Percentiles rank a stretch among this genome's conserved stretches.
These are phyloP conservation scores for Emmelina monodactyla DNA, from an alignment of 2,888 invertebrate species.

Conservation along the genomic window DNA sequence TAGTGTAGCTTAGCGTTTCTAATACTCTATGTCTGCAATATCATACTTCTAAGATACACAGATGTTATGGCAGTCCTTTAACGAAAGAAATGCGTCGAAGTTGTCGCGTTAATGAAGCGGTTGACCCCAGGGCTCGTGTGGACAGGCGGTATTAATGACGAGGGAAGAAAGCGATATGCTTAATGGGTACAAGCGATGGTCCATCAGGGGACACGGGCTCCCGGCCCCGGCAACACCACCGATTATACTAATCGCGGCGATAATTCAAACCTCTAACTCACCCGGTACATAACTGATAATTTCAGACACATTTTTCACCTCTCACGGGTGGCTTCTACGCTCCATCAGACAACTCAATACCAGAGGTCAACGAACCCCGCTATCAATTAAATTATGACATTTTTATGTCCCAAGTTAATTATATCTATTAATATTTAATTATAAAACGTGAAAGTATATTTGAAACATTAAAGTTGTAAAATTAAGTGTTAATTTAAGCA, in stretches of 20 bases:
- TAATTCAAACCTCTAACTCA: slow-evolving; percentile 35
- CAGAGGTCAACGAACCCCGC: not conserved
- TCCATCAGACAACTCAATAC: slow-evolving; percentile 35
- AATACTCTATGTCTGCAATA: too few species aligned
- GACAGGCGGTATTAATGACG: slow-evolving; percentile 29
- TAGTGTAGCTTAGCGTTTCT: too few species aligned
- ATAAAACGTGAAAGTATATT: slow-evolving; percentile 6
- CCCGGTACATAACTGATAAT: slow-evolving; percentile 41
- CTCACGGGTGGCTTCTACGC: slow-evolving; percentile 38
- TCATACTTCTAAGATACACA: too few species aligned
- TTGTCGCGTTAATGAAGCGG: slow-evolving; percentile 25
- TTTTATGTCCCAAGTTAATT: slow-evolving; percentile 17
- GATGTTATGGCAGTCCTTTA: too few species aligned
- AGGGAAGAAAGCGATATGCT: slow-evolving; percentile 33
- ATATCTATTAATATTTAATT: slow-evolving; percentile 17
- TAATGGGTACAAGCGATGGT: slow-evolving; percentile 31
- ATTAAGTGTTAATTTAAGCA: slow-evolving; percentile 38
- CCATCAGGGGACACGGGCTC: slow-evolving; percentile 25
- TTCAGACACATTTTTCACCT: slow-evolving; percentile 44
- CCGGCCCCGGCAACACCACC: slow-evolving; percentile 26
- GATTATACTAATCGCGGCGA: slow-evolving; percentile 51
- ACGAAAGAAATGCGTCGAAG: too few species aligned
- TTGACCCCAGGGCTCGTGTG: slow-evolving; percentile 26
- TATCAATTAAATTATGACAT: not conserved
- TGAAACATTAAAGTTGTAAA: not conserved